These are phyloP conservation scores for Montipora cactus DNA, from an alignment of 64 coral and sea anemone genomes.

Conservation along the genomic window DNA sequence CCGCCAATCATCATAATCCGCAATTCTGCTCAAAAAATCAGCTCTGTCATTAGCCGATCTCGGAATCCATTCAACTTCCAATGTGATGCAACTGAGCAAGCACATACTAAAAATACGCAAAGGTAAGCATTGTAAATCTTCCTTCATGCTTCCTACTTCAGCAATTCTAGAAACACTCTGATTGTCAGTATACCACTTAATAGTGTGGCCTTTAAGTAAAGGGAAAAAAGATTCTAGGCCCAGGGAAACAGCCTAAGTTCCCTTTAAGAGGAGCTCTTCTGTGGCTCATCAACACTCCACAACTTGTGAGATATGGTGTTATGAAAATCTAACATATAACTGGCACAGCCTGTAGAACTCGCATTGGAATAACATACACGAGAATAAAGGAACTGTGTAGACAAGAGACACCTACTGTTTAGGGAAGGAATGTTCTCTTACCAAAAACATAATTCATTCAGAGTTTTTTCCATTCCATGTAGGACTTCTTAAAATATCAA, in stretches of 20 bases:
- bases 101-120: neutral
- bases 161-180: neutral
- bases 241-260: conserved; percentile 9
- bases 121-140: neutral
- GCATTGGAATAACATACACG: too few species aligned
- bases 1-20: conserved; percentile 26
- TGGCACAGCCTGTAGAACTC: too few species aligned
- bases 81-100: neutral
- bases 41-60: conserved; percentile 2
- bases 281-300: neutral
- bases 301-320: too few species aligned
- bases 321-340: too few species aligned
- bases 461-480: too few species aligned
- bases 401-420: too few species aligned
- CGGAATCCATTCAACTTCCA: conserved; percentile 22
- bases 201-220: neutral
- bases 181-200: conserved; percentile 46
- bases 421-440: too few species aligned
- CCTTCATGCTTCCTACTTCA: neutral
- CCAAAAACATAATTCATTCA: too few species aligned
- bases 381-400: too few species aligned
- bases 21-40: neutral
- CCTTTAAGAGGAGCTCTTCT: conserved; percentile 8
- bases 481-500: too few species aligned
- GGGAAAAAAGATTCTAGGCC: neutral